Conservation (phyloP, 2,797 vertebrate species). For the Pelodytes ibericus region DNA sequence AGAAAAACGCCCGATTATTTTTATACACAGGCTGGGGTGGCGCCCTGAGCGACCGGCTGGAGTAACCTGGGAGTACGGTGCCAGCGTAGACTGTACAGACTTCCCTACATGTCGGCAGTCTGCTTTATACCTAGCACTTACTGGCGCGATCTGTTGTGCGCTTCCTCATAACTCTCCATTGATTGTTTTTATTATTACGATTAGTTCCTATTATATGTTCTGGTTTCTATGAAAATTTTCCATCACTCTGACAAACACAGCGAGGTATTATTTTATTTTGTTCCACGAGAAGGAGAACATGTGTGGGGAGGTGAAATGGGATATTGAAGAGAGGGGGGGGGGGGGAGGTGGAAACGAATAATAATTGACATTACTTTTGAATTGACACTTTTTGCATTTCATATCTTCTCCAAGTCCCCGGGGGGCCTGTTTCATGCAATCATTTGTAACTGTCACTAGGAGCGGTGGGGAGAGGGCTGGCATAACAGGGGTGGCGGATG, state of each 20-base stretch:
- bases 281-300: neutral
- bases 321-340: neutral
- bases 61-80: no score
- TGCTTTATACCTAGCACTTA: no score
- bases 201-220: no score
- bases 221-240: neutral
- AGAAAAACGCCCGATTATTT: no score
- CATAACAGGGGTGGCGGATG: conserved; percentile 6
- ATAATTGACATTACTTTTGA: conserved; percentile 25
- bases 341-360: conserved; percentile 26
- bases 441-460: conserved; percentile 34
- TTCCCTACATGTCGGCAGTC: no score
- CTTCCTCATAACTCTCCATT: no score
- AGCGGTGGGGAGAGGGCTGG: conserved; percentile 5
- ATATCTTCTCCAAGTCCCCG: conserved; percentile 11
- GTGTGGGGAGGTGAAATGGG: neutral
- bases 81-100: no score
- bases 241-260: neutral
- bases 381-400: conserved; percentile 4
- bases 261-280: neutral
- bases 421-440: conserved; percentile 16
- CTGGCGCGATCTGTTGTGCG: no score
- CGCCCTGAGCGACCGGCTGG: no score
- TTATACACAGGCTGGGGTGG: no score
- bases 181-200: no score